Conservation (phyloP, 2,113 vertebrate species). For the Falcunculus frontatus region DNA sequence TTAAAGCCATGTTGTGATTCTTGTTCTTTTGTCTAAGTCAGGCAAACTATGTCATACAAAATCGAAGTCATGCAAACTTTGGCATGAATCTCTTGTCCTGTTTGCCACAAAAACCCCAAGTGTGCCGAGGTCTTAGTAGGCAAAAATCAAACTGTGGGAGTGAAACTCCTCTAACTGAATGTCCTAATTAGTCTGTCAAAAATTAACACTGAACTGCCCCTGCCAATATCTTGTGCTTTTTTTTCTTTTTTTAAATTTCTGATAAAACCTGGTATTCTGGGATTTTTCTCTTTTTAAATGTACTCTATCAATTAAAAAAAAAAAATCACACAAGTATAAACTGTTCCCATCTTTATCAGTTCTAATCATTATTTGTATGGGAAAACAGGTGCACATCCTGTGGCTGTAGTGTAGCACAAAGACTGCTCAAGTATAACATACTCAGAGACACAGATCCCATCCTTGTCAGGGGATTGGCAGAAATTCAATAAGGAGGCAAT, state of each 20-base stretch:
- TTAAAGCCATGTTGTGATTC: background rate
- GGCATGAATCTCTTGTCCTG: fast-evolving
- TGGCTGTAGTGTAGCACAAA: background rate
- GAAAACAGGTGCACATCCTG: background rate
- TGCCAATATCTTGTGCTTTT: background rate
- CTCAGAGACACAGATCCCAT: background rate
- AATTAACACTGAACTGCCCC: background rate
- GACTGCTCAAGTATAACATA: background rate
- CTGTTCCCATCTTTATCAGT: background rate
- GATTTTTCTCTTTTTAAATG: background rate
- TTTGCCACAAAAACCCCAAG: background rate
- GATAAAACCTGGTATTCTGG: fast-evolving
- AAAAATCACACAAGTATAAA: background rate
- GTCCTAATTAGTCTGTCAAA: background rate
- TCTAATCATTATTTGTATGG: background rate
- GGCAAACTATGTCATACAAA: background rate
- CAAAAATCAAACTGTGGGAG: background rate
- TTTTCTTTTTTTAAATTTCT: background rate
- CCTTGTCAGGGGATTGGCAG: background rate
- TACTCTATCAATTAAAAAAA: background rate
- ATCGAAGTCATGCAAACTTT: background rate
- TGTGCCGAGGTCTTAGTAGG: background rate
- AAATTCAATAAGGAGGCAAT: background rate
- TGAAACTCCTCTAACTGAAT: background rate
- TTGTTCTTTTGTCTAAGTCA: background rate